These are phyloP conservation scores for Megalopta genalis DNA, from an alignment of 1,140 invertebrate genomes.

Conservation along the genomic window DNA sequence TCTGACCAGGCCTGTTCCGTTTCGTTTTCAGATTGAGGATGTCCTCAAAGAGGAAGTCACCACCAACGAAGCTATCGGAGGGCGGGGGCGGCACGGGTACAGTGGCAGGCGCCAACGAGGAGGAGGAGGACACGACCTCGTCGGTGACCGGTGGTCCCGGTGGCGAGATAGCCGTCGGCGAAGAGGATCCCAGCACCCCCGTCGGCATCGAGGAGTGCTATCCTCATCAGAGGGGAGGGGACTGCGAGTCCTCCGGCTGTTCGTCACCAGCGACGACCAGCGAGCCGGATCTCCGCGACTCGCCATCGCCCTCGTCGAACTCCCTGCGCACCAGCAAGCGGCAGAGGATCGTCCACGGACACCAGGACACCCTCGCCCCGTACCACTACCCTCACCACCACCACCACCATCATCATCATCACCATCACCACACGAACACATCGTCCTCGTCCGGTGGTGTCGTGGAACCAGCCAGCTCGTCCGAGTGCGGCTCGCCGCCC, in stretches of 20 bases:
- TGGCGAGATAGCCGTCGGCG: constrained; percentile 59
- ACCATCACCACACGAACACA: constrained; percentile 66
- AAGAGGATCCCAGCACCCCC: constrained; percentile 65
- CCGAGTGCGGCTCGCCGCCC: constrained; percentile 85
- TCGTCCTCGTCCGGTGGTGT: constrained; percentile 70
- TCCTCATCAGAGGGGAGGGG: constrained; percentile 62
- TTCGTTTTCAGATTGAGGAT: constrained; percentile 87
- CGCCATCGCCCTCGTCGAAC: constrained; percentile 73
- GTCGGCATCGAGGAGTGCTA: constrained; percentile 73
- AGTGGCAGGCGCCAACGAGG: constrained; percentile 83
- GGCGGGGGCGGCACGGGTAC: constrained; percentile 82
- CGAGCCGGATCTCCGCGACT: constrained; percentile 74
- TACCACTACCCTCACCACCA: constrained; percentile 63
- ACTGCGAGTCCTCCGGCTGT: constrained; percentile 75
- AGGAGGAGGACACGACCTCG: constrained; percentile 81
- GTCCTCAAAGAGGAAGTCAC: constrained; percentile 96
- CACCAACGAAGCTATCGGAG: constrained; percentile 93
- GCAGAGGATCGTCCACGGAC: constrained; percentile 68
- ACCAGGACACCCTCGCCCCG: constrained; percentile 62
- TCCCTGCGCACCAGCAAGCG: constrained; percentile 71
- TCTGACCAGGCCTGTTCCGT: constrained; percentile 48
- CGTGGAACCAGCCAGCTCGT: constrained; percentile 82
- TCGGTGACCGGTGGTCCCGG: constrained; percentile 75
- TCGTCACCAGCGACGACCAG: constrained; percentile 76
- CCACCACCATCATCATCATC: constrained; percentile 66